phyloP scores from a whole-genome alignment of 2,888 invertebrate species.

The Spialia ferax region DNA sequence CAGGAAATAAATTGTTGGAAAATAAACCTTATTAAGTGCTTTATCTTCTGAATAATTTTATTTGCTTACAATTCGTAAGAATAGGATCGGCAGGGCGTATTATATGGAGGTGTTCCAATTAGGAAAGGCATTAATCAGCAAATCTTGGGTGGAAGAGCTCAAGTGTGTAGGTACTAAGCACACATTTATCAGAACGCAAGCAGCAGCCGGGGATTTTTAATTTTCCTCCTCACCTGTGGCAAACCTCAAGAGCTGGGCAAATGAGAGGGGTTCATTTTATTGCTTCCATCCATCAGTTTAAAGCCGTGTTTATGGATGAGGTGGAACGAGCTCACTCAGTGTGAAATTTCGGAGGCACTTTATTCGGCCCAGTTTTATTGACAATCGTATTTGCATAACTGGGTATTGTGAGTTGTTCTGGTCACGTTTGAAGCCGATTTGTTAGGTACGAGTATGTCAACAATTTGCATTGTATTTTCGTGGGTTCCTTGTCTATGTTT shows the following conservation, averaged over 20 bases:
- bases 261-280: conserved; percentile 49
- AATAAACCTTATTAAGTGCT: too few species aligned
- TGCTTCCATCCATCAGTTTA: conserved; percentile 48
- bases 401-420: conserved; percentile 40
- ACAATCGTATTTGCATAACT: conserved; percentile 55
- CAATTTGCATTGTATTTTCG: conserved; percentile 10
- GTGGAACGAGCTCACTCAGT: conserved; percentile 46
- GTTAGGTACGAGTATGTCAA: conserved; percentile 28
- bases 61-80: too few species aligned
- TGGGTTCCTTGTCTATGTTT: conserved; percentile 13
- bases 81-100: too few species aligned
- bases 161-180: neutral
- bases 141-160: neutral
- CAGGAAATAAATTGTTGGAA: too few species aligned
- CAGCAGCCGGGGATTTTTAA: conserved; percentile 36
- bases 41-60: too few species aligned
- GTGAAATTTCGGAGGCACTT: conserved; percentile 51
- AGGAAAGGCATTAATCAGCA: neutral
- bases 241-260: conserved; percentile 39
- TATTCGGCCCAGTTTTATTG: conserved; percentile 52
- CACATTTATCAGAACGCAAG: conserved; percentile 32
- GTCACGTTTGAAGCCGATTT: conserved; percentile 32
- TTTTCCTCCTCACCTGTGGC: conserved; percentile 45
- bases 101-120: neutral
- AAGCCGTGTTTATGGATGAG: conserved; percentile 51